Conservation (phyloP, 1,140 invertebrate species). For the Trigoniulus corallinus region DNA sequence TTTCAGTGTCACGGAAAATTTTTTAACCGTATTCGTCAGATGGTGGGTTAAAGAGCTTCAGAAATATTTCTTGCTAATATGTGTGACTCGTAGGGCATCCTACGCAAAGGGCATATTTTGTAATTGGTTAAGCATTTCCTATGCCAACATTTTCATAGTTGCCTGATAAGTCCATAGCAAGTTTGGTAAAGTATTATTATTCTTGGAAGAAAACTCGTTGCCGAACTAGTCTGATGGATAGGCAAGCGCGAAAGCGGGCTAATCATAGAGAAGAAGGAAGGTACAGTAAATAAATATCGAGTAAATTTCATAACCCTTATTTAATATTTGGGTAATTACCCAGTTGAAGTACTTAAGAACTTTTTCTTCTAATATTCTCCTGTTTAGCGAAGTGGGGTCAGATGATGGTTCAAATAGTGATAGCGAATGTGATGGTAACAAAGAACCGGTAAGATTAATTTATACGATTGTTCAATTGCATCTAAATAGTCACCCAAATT, state of each 20-base stretch:
- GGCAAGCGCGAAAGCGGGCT: constrained; percentile 54
- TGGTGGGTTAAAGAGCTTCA: constrained; percentile 53
- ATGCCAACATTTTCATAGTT: constrained; percentile 37
- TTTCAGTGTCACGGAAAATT: constrained; percentile 97
- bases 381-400: constrained; percentile 44
- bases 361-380: constrained; percentile 4
- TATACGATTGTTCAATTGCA: neutral
- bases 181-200: constrained; percentile 94
- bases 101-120: constrained; percentile 1
- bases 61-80: neutral
- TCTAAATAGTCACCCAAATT: too few species aligned
- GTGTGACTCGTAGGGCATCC: neutral
- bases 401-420: constrained; percentile 63
- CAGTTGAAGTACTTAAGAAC: too few species aligned
- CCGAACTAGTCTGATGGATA: constrained; percentile 82
- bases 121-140: constrained; percentile 12
- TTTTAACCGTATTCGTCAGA: constrained; percentile 91
- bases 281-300: too few species aligned
- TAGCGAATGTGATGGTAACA: constrained; percentile 62
- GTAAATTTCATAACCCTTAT: too few species aligned
- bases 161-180: constrained; percentile 91
- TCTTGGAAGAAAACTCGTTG: constrained; percentile 93
- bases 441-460: constrained; percentile 37
- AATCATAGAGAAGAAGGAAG: constrained; percentile 30
- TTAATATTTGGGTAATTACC: too few species aligned